Evolutionary conservation across 2,888 invertebrate species (phyloP), one percentile per base, ranked within the genome.

Genomic region (Brachyopa scutellaris): DNA sequence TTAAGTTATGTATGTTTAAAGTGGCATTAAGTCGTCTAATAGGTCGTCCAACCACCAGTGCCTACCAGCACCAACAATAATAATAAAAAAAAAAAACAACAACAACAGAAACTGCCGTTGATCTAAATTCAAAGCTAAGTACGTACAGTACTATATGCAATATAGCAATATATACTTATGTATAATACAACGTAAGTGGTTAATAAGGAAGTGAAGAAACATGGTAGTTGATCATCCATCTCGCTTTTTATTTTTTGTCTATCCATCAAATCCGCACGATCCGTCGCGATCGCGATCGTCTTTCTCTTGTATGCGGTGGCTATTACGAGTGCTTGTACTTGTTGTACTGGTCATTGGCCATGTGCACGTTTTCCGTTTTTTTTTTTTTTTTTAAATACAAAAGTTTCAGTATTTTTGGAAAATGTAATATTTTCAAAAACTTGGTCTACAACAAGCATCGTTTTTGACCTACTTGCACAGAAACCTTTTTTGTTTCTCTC

Each of bases 161-260:
- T n/a, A n/a, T n/a, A 8, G 33, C n/a, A n/a, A 6, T 2, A 33
- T 5, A 2, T 33, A 33, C 9, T 8, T 36, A 45, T 6, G 49
- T 21, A 66, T 73, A 76, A 66, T 72, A 57, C 77, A 77, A 72
- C 82, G 77, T 82, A 82, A 82, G 82, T 82, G 82, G 77, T 82
- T 82, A 82, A 82, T 82, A 82, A 82, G 82, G 82, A 82, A 82
- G 82, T 82, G 77, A 82, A 82, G 82, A 77, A 82, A 82, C 66
- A 77, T 72, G 66, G 70, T 77, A 76, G 74, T 51, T 51, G 82
- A 82, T 82, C 82, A 77, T 82, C 70, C 82, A 77, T 82, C 82
- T 82, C 70, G 76, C 70, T 80, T 76, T 55, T 67, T 69, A 38
- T 17, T 67, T 64, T 69, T 55, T 70, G 51, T 77, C 55, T 77